Conservation (phyloP, 2,888 invertebrate species). For the Drosophila fungiperda region DNA sequence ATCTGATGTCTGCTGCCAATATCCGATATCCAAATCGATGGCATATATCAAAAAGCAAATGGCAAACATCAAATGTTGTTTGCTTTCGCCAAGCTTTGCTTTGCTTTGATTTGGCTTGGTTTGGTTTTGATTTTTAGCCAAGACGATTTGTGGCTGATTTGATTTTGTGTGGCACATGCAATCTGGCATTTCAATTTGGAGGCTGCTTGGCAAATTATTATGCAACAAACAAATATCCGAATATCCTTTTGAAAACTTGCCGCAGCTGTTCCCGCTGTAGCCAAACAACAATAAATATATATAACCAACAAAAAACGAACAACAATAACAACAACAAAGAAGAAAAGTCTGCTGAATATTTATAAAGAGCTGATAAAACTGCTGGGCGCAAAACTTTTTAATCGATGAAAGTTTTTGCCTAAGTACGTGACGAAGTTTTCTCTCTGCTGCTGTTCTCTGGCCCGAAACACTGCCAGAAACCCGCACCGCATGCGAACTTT, state of each 20-base stretch:
- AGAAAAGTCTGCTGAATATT: slow-evolving; percentile 30
- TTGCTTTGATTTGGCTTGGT: not conserved
- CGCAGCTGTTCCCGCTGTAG: slow-evolving; percentile 50
- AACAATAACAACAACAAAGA: not conserved
- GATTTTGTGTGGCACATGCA: slow-evolving; percentile 42
- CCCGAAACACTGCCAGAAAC: slow-evolving; percentile 2
- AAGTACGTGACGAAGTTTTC: slow-evolving; percentile 58
- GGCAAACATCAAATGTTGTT: slow-evolving; percentile 34
- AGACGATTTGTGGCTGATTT: slow-evolving; percentile 25
- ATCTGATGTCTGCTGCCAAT: slow-evolving; percentile 25
- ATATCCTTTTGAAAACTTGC: slow-evolving; percentile 59
- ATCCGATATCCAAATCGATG: slow-evolving; percentile 15
- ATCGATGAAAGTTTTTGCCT: slow-evolving; percentile 73
- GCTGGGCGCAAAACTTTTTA: slow-evolving; percentile 66
- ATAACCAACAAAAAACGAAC: not conserved
- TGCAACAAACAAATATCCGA: slow-evolving; percentile 68
- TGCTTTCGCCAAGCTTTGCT: slow-evolving; percentile 11
- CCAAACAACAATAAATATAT: slow-evolving; percentile 6
- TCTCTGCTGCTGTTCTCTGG: slow-evolving; percentile 1
- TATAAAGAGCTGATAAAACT: slow-evolving; percentile 68
- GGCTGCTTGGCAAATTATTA: slow-evolving; percentile 58
- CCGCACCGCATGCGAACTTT: slow-evolving; percentile 41
- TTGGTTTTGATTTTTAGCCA: slow-evolving; percentile 23
- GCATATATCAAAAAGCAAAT: slow-evolving; percentile 10
- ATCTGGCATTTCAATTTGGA: slow-evolving; percentile 56